Base-by-base conservation (phyloP, 2,797 vertebrate species). In the Acanthiza pusilla region DNA sequence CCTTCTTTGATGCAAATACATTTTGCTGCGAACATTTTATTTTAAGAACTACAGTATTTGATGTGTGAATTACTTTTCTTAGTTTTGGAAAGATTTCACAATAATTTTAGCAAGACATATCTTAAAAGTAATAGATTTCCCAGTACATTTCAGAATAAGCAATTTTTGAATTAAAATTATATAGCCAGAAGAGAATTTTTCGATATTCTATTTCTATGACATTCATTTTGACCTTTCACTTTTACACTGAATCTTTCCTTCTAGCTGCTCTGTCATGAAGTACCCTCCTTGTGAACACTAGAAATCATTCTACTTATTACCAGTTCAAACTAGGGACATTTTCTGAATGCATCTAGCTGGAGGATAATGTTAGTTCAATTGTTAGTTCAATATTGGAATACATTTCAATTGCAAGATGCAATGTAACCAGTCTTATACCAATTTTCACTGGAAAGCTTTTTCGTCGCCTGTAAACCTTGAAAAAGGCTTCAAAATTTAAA, bases 181-280 rank as follows among this genome's bases (percentile, higher is more conserved):
- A 77, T 45, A 88, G 36, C 13, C 30, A 83, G 58, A 76, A 20
- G 13, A 82, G 19, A 47, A n/a, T 60, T 47, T 72, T 87, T 80
- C 2, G 0, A 29, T 89, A 94, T 93, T 91, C 11, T 92, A 7
- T 94, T 91, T 42, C 40, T 85, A 9, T 93, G 53, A 32, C 61
- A 91, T 91, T 95, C 75, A 88, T 86, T 92, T 77, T 95, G 84
- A 91, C 85, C 78, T 93, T 97, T 95, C 60, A 84, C 25, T 74
- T 68, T 82, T 74, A 27, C 34, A 43, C 9, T 61, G 42, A 63
- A 68, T 80, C 66, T 68, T 74, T 93, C 38, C 67, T 85, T 77
- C n/a, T 48, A n/a, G 22, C n/a, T 71, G 17, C 38, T 91, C 4
- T 15, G 55, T 77, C 82, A 84, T 45, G 58, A 92, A 83, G 11